Percentiles rank a stretch among this genome's conserved stretches.
phyloP scores from a whole-genome alignment of 2,113 vertebrate genomes.

The Odocoileus virginianus region DNA sequence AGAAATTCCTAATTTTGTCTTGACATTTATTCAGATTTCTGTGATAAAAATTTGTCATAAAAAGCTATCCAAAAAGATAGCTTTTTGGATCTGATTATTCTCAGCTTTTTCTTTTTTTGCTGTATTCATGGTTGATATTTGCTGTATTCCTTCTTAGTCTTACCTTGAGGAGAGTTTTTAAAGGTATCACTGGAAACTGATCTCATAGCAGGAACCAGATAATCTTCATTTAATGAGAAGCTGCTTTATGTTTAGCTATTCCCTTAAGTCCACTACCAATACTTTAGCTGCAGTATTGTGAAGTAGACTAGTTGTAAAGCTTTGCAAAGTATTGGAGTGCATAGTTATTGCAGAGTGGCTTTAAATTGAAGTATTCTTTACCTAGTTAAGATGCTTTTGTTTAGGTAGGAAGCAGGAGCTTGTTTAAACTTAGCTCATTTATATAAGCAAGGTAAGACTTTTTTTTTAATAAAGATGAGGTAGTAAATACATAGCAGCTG shows the following conservation, averaged over 20 bases:
- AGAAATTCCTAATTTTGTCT: not conserved
- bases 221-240: conserved; percentile 12
- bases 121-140: not conserved
- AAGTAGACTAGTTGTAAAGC: not conserved
- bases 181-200: not conserved
- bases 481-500: not conserved
- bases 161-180: conserved; percentile 29
- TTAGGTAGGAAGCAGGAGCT: not conserved
- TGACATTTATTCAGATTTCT: not conserved
- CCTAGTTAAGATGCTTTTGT: conserved; percentile 2
- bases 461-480: not conserved
- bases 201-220: not conserved
- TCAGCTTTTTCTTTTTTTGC: not conserved
- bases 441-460: not conserved
- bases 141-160: not conserved
- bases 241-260: not conserved
- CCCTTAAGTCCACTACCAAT: not conserved
- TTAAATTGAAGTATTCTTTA: not conserved
- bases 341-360: not conserved
- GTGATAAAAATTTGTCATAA: conserved; percentile 1
- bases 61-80: not conserved
- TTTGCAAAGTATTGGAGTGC: conserved; percentile 6
- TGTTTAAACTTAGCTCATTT: conserved; percentile 24
- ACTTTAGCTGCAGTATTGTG: not conserved
- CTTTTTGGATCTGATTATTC: not conserved